Conservation (phyloP, 2,888 invertebrate species). For the Bimastos eiseni region DNA sequence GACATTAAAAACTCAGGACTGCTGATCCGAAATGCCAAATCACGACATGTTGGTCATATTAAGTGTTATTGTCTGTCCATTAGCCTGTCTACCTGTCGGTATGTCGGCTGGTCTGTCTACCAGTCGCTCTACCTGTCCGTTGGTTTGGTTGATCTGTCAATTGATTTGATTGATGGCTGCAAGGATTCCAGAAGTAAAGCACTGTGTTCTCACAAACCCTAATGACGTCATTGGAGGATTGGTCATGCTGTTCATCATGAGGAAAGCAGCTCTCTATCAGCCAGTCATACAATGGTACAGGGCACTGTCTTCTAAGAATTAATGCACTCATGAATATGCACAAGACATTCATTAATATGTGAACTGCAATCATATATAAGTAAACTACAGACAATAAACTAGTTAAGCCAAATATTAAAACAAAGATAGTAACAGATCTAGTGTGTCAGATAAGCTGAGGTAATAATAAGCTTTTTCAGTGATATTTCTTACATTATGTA, state of each 20-base stretch:
- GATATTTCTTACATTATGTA: not conserved
- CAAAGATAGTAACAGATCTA: not conserved
- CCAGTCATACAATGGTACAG: not conserved
- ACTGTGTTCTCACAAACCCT: not conserved
- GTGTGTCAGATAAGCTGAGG: no score
- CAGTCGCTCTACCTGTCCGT: no score
- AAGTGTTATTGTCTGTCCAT: not conserved
- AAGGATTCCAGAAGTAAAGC: not conserved
- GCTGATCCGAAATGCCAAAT: not conserved
- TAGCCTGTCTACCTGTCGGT: no score
- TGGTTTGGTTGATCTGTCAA: not conserved
- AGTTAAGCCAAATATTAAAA: not conserved
- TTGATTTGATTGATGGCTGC: not conserved
- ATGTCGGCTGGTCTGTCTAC: no score
- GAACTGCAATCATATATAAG: not conserved
- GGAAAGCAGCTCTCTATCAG: not conserved
- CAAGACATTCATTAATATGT: not conserved
- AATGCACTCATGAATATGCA: not conserved
- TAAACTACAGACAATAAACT: not conserved
- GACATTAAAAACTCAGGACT: not conserved
- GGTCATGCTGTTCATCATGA: not conserved
- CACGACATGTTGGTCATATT: conserved; percentile 2
- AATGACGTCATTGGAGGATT: not conserved
- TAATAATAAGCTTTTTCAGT: not conserved
- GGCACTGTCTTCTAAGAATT: not conserved